These are phyloP conservation scores for Aeoliscus strigatus DNA, from an alignment of 2,797 vertebrate species.

Conservation along the genomic window DNA sequence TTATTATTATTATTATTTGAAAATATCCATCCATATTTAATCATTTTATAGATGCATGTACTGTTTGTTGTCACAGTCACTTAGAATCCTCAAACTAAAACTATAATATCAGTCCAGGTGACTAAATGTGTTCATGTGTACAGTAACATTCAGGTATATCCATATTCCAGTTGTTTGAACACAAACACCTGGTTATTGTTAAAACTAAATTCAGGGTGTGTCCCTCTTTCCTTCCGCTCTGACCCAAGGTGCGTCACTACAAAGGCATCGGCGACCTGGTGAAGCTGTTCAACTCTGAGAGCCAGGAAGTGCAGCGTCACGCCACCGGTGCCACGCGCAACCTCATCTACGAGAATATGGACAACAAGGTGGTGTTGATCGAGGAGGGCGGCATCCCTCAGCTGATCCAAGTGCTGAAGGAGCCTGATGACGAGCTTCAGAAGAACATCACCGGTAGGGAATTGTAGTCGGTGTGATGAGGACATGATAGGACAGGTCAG, in stretches of 20 bases:
- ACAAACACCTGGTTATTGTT: too few relatives aligned
- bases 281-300: conserved; percentile 83
- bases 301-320: conserved; percentile 86
- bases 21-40: too few relatives aligned
- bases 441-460: conserved; percentile 91
- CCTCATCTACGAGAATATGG: conserved; percentile 87
- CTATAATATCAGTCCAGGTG: too few relatives aligned
- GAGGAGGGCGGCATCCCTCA: conserved; percentile 82
- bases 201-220: not conserved
- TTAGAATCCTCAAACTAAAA: too few relatives aligned
- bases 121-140: too few relatives aligned
- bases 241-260: conserved; percentile 76
- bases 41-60: too few relatives aligned
- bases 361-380: conserved; percentile 87
- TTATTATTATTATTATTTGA: too few relatives aligned
- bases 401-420: conserved; percentile 78
- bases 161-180: too few relatives aligned
- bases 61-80: too few relatives aligned
- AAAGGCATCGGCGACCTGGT: conserved; percentile 82
- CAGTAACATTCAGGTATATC: too few relatives aligned
- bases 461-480: not conserved
- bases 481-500: too few relatives aligned
- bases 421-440: conserved; percentile 82
- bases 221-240: not conserved
- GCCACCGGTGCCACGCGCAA: conserved; percentile 91